Evolutionary conservation across 1,140 invertebrate species (phyloP), one percentile per base, ranked within the genome.

Genomic region (Halotydeus destructor): DNA sequence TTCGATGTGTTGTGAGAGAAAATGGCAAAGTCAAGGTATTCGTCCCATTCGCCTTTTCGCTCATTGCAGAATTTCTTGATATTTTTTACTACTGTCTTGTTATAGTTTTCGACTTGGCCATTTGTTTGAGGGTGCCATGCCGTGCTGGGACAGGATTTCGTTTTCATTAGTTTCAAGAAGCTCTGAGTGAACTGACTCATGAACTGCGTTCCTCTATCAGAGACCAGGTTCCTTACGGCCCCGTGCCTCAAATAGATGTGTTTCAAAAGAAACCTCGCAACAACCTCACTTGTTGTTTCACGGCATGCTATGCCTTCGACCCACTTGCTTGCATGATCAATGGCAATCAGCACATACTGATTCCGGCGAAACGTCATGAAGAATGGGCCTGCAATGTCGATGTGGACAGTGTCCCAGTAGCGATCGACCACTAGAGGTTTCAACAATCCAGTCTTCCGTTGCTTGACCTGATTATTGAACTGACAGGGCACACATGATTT

Each of bases 201-300:
- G 16, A 47, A 46, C 11, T 44, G 21, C 12, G 19, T 22, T 23
- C 43, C 43, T 21, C 33, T 22, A 31, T 43, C 41, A 3, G 41
- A 43, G 1, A 56, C 62, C 6, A 66, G 52, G 5, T 5, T 12
- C 5, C 3, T 5, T 1, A 48, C 47, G 35, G 31, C 19, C 5
- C 63, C 61, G 44, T 56, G 64, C 5, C 55, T 42, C 2, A 34
- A 11, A 18, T 61, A 53, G 56, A 58, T 62, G 2, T 33, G 25
- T 2, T 42, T 5, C n/a, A 49, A 46, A 12, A 65, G 47, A 5
- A 52, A 49, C 22, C 43, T n/a, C 4, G 49, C 25, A 5, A 33
- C 22, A 9, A 14, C 25, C 16, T 5, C 26, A 5, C 25, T 21
- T 5, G 5, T 12, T 16, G 9, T 45, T 35, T 51, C 36, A 14